Conservation (phyloP, 2,888 invertebrate genomes). For the Macrosoma leucophasiata region DNA sequence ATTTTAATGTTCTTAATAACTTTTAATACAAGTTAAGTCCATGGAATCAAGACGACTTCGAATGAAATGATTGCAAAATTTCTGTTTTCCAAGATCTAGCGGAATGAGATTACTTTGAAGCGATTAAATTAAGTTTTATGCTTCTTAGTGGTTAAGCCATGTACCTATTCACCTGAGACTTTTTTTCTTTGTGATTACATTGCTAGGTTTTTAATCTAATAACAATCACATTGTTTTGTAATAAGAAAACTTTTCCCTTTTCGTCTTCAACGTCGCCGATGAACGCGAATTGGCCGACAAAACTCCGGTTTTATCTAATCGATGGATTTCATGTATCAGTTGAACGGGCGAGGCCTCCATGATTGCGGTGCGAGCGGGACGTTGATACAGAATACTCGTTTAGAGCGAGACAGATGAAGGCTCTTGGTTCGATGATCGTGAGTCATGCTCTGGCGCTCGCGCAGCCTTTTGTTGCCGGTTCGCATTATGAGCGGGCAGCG, state of each 20-base stretch:
- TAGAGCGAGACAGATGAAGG: conserved; percentile 41
- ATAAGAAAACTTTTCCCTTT: conserved; percentile 25
- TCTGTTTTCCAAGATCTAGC: too few species aligned
- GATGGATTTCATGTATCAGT: conserved; percentile 19
- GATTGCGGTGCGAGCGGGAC: conserved; percentile 30
- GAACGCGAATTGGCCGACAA: conserved; percentile 9
- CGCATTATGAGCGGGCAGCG: conserved; percentile 16
- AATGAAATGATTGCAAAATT: too few species aligned
- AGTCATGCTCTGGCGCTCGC: conserved; percentile 55
- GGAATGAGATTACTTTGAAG: too few species aligned
- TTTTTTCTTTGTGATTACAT: too few species aligned
- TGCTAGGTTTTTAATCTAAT: too few species aligned
- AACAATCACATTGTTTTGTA: too few species aligned
- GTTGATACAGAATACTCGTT: conserved; percentile 37
- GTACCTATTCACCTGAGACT: too few species aligned
- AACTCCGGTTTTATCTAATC: conserved; percentile 23
- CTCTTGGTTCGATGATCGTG: conserved; percentile 50
- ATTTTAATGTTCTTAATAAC: too few species aligned
- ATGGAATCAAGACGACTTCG: too few species aligned
- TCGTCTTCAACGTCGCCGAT: not conserved
- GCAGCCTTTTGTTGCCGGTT: conserved; percentile 34
- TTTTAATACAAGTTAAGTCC: too few species aligned
- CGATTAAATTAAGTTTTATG: too few species aligned
- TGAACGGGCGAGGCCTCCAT: conserved; percentile 22
- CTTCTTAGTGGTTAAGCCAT: too few species aligned